A percentile compares a stretch with the other conserved stretches of the same genome.
phyloP scores from a whole-genome alignment of 2,888 invertebrate species.

The Drosophila histrio region DNA sequence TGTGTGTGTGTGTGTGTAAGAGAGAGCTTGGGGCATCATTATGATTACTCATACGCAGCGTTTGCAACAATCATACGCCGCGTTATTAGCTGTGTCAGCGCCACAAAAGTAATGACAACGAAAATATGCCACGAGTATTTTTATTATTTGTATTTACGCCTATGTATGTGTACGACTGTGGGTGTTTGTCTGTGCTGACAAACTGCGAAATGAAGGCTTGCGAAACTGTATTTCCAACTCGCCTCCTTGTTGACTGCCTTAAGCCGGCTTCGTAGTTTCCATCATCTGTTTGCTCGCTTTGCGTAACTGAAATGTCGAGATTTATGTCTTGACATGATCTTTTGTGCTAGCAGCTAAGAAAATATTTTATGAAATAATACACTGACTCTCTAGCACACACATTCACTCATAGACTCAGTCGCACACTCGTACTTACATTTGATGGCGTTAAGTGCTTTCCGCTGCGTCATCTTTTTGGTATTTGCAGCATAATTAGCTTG shows the following conservation, averaged over 20 bases:
- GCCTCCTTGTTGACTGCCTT: conserved; percentile 23
- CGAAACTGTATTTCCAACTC: conserved; percentile 36
- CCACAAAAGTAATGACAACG: conserved; percentile 76
- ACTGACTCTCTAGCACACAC: conserved; percentile 9
- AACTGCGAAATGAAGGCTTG: conserved; percentile 42
- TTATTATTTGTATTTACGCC: conserved; percentile 51
- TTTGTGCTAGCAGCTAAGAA: conserved; percentile 75
- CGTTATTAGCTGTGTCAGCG: conserved; percentile 78
- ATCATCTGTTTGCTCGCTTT: conserved; percentile 52
- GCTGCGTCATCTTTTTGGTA: conserved; percentile 72
- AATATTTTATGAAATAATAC: conserved; percentile 79
- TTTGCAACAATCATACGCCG: conserved; percentile 76
- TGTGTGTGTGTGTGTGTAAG: conserved; percentile 6
- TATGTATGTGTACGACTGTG: background rate
- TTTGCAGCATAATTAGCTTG: conserved; percentile 77
- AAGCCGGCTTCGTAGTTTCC: conserved; percentile 49
- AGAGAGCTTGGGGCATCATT: conserved; percentile 56
- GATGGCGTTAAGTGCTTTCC: conserved; percentile 71
- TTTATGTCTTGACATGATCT: conserved; percentile 79
- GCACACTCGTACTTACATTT: conserved; percentile 29
- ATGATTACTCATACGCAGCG: conserved; percentile 79
- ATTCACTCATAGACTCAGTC: background rate
- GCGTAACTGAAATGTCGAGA: conserved; percentile 75
- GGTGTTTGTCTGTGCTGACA: conserved; percentile 22
- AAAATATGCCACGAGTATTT: conserved; percentile 77